Evolutionary conservation across 2,113 vertebrate genomes (phyloP), one percentile per base, ranked within the genome.

Genomic region (Callaeas wilsoni): DNA sequence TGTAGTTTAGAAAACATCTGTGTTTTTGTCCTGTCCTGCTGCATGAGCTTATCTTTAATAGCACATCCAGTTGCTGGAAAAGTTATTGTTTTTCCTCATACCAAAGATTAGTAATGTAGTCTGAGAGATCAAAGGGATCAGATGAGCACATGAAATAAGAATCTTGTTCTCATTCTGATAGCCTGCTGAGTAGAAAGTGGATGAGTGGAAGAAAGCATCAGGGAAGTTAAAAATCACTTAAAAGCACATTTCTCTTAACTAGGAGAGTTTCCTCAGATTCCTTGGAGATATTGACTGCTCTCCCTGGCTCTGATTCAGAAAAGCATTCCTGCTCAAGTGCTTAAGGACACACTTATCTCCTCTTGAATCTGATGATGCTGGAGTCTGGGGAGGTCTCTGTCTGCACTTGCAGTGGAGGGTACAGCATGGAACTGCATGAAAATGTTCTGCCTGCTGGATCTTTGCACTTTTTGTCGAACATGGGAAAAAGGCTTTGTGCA

Each of bases 201-300:
- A 89, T 55, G 67, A 83, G 13, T 70, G 55, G 74, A 90, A 55
- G 46, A 88, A 55, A 83, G 29, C n/a, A 39, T 59, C 23, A 59
- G 63, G 35, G 75, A 86, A 93, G 90, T 92, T 41, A 92, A 96
- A 92, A 94, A 90, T 46, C 3, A 88, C 69, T 94, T 97, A 80
- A 83, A 93, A 92, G 18, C 39, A 50, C 12, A 44, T 92, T 92
- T 96, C 42, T 93, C 56, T 96, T 70, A 94, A 84, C 42, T 70
- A 55, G 22, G 21, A 90, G 55, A 92, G 20, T 42, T 90, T 96
- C 63, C 50, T 84, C 63, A 62, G 55, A 60, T 47, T 92, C 63
- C 22, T 94, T 53, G 21, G 42, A 84, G 46, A 77, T 93, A 59
- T 10, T 86, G 55, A 42, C 69, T 74, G 42, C 33, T 65, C 10